Conservation (phyloP, 1,140 invertebrate species). For the Berghia stephanieae region DNA sequence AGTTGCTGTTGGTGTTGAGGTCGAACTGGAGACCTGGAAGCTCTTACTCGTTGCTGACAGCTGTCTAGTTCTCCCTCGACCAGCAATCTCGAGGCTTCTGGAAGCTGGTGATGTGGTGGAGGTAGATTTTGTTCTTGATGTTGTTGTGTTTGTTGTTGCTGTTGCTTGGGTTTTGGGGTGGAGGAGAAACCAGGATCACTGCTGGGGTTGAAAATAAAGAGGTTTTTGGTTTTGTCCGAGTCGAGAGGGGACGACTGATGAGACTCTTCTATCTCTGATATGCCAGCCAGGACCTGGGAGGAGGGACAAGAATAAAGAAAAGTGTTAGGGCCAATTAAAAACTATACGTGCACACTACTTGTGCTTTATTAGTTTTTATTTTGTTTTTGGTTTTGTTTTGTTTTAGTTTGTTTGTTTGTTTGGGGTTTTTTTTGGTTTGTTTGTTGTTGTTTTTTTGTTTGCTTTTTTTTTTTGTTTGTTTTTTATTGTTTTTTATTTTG, state of each 20-base stretch:
- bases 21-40: conserved; percentile 18
- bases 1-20: not conserved
- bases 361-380: no score
- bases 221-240: not conserved
- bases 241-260: not conserved
- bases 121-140: no score
- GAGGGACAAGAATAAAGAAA: conserved; percentile 17
- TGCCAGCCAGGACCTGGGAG: conserved; percentile 49
- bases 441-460: no score
- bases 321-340: not conserved
- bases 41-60: not conserved
- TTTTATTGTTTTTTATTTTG: no score
- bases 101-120: not conserved
- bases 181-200: conserved; percentile 9
- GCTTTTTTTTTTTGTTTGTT: no score
- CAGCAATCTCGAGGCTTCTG: conserved; percentile 15
- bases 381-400: no score
- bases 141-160: conserved; percentile 7
- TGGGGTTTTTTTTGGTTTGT: no score
- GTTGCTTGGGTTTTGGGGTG: not conserved
- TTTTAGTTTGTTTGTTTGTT: no score
- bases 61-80: conserved; percentile 3
- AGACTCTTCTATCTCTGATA: conserved; percentile 46
- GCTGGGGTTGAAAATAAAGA: conserved; percentile 26
- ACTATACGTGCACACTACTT: no score